Percentiles rank a stretch among this genome's conserved stretches.
Conservation (phyloP, 2,888 invertebrate species). For the Drosophila meridionalis region DNA sequence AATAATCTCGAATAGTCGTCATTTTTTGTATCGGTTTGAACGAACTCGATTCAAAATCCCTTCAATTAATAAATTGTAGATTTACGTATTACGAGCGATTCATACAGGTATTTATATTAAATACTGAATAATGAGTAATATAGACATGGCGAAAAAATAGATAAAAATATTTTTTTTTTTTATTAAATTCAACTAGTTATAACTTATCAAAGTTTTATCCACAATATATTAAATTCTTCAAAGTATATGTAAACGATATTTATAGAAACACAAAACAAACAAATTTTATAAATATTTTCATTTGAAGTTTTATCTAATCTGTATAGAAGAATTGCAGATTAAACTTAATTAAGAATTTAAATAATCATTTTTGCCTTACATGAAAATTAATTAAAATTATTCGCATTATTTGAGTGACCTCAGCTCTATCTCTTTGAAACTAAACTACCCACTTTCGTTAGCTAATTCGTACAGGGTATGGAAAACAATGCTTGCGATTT, state of each 20-base stretch:
- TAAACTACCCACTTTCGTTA: not conserved
- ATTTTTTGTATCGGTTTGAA: no score
- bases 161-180: no score
- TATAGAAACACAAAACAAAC: not conserved
- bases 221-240: not conserved
- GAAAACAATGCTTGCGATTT: constrained; percentile 9
- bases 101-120: no score
- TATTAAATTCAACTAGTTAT: no score
- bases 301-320: not conserved
- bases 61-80: no score
- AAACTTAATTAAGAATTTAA: not conserved
- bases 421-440: no score
- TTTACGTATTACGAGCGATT: no score
- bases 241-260: not conserved
- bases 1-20: no score
- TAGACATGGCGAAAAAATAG: no score
- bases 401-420: not conserved
- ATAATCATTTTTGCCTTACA: not conserved
- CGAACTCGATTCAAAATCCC: no score
- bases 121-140: no score
- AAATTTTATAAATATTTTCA: not conserved
- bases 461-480: constrained; percentile 22
- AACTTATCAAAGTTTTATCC: not conserved
- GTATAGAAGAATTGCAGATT: not conserved
- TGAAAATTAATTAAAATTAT: not conserved